A percentile compares a stretch with the other conserved stretches of the same genome.
phyloP scores from a whole-genome alignment of 2,113 vertebrate species.

The Catharus fuscescens region DNA sequence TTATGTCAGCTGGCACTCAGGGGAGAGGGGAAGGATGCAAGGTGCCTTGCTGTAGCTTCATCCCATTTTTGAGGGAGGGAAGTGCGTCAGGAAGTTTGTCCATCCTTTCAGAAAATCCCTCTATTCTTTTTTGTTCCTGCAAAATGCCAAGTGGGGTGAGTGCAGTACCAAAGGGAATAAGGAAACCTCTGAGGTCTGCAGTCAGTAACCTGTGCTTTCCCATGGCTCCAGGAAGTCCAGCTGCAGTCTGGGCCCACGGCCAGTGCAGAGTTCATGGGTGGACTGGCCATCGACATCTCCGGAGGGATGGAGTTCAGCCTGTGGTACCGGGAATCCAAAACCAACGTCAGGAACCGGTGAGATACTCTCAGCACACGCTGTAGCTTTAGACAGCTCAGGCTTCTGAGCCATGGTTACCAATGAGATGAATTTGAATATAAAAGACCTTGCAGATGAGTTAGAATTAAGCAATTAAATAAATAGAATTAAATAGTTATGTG shows the following conservation, averaged over 20 bases:
- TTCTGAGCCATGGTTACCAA: background rate
- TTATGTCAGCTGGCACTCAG: background rate
- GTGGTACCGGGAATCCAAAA: slow-evolving; percentile 98
- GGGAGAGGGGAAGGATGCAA: background rate
- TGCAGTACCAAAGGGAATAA: background rate
- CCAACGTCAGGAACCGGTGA: slow-evolving; percentile 93
- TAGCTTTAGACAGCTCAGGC: background rate
- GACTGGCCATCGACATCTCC: slow-evolving; percentile 93
- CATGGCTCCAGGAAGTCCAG: slow-evolving; percentile 81
- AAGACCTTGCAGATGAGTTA: background rate
- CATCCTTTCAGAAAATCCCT: background rate
- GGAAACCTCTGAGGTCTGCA: background rate
- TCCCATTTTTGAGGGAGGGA: background rate
- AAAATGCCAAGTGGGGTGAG: background rate
- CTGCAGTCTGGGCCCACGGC: slow-evolving; percentile 91
- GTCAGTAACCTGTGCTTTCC: background rate
- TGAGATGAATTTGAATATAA: background rate
- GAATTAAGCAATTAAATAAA: background rate
- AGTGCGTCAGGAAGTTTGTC: background rate
- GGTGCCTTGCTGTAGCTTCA: background rate
- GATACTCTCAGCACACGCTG: background rate
- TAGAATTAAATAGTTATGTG: background rate
- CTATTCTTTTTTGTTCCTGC: background rate
- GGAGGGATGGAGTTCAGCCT: slow-evolving; percentile 98
- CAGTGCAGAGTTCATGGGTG: slow-evolving; percentile 84